Conservation (phyloP, 2,113 vertebrate species). For the Cephalophus harveyi region DNA sequence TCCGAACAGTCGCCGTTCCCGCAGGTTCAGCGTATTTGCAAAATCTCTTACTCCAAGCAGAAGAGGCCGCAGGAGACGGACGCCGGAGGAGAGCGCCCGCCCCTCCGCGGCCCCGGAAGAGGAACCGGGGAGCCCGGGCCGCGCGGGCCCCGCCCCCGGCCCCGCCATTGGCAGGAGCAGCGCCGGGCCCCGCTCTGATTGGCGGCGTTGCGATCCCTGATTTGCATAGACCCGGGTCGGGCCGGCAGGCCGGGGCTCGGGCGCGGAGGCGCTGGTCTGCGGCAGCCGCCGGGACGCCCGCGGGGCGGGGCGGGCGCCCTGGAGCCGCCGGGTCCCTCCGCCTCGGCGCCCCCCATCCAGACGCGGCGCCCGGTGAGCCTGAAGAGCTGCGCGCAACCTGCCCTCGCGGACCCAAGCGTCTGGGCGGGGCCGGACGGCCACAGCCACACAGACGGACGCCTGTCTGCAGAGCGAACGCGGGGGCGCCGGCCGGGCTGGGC, state of each 20-base stretch:
- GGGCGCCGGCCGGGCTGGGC: background rate
- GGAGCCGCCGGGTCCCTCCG: background rate
- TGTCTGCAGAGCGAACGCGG: background rate
- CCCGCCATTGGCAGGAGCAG: conserved; percentile 8
- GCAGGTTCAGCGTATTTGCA: no score
- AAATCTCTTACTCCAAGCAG: no score
- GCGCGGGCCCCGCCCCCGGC: background rate
- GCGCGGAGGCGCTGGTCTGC: fast-evolving
- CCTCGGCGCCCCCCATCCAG: background rate
- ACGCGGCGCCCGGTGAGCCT: background rate
- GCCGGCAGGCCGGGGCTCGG: fast-evolving
- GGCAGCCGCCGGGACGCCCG: background rate
- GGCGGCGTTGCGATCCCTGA: conserved; percentile 60
- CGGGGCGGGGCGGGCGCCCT: fast-evolving
- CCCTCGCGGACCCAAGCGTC: background rate
- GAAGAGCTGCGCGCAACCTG: background rate
- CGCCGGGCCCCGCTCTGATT: conserved; percentile 32
- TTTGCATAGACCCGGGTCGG: conserved; percentile 70
- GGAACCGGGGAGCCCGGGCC: background rate
- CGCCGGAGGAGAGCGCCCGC: fast-evolving
- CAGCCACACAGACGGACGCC: background rate
- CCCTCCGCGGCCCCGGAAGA: background rate
- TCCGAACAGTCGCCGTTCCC: no score
- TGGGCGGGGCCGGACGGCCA: background rate
- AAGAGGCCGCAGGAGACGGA: no score